A percentile compares a stretch with the other conserved stretches of the same genome.
Evolutionary conservation across 2,797 vertebrate species (phyloP).

Genomic region (Anabacerthia variegaticeps): DNA sequence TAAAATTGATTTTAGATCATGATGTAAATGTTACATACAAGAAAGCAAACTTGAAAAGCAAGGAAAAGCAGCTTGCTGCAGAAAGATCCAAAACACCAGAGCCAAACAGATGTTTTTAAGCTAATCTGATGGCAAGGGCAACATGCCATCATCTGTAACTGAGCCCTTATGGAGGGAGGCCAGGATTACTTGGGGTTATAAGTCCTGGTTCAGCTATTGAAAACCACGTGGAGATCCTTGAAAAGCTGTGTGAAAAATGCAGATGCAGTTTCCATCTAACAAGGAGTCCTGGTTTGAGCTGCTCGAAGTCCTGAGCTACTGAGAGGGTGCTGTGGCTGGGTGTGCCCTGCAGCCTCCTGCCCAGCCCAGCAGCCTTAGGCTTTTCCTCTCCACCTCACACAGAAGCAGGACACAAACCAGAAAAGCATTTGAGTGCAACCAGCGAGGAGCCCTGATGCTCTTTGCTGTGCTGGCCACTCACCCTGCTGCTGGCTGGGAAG

Average conservation of each 20-base stretch:
- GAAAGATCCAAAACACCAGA: not conserved
- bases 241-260: not conserved
- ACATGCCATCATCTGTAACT: not conserved
- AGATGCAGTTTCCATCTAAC: not conserved
- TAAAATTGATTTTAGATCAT: slow-evolving; percentile 74
- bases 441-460: not conserved
- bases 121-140: not conserved
- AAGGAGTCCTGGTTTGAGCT: not conserved
- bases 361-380: not conserved
- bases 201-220: not conserved
- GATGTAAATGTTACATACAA: slow-evolving; percentile 51
- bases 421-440: accelerated
- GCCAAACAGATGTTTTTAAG: slow-evolving; percentile 19
- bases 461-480: not conserved
- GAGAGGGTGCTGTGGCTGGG: accelerated
- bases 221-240: not conserved
- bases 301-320: not conserved
- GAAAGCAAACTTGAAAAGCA: slow-evolving; percentile 61
- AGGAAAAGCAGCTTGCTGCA: slow-evolving; percentile 18
- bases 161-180: not conserved
- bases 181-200: not conserved
- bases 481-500: not conserved
- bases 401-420: not conserved
- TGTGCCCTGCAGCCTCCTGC: not conserved
- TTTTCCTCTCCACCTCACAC: accelerated